Percentiles rank a stretch among this genome's conserved stretches.
Conservation (phyloP, 2,888 invertebrate genomes). For the Habroteleia sp. region DNA sequence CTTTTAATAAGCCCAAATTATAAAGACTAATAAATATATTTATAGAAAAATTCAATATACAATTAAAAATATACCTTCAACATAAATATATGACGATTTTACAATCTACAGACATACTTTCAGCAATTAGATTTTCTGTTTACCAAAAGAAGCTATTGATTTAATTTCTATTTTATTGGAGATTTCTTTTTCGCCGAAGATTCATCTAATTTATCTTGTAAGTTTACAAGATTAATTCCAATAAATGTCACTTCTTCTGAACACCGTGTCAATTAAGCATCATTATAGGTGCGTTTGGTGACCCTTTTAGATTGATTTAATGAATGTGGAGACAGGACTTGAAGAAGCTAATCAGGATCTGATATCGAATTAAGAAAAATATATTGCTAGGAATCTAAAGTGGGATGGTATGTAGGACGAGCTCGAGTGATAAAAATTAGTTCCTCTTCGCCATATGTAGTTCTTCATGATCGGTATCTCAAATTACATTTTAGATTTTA, state of each 20-base stretch:
- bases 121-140: too few species aligned
- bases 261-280: constrained; percentile 50
- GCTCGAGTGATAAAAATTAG: constrained; percentile 44
- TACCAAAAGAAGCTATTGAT: constrained; percentile 1
- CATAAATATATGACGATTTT: too few species aligned
- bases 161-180: background rate
- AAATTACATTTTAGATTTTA: constrained; percentile 17
- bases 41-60: too few species aligned
- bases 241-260: constrained; percentile 54
- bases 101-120: too few species aligned
- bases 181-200: constrained; percentile 25
- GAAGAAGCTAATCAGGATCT: constrained; percentile 52
- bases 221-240: constrained; percentile 40
- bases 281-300: constrained; percentile 55
- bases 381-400: constrained; percentile 21
- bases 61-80: too few species aligned
- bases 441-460: constrained; percentile 22
- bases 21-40: too few species aligned
- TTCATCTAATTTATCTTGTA: constrained; percentile 41
- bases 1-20: too few species aligned
- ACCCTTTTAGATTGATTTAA: constrained; percentile 57
- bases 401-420: constrained; percentile 40
- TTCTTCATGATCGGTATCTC: constrained; percentile 30
- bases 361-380: constrained; percentile 59
- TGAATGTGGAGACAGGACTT: constrained; percentile 42